These are phyloP conservation scores for Hirtodrosophila alboralis DNA, from an alignment of 2,888 invertebrate species.

Conservation along the genomic window DNA sequence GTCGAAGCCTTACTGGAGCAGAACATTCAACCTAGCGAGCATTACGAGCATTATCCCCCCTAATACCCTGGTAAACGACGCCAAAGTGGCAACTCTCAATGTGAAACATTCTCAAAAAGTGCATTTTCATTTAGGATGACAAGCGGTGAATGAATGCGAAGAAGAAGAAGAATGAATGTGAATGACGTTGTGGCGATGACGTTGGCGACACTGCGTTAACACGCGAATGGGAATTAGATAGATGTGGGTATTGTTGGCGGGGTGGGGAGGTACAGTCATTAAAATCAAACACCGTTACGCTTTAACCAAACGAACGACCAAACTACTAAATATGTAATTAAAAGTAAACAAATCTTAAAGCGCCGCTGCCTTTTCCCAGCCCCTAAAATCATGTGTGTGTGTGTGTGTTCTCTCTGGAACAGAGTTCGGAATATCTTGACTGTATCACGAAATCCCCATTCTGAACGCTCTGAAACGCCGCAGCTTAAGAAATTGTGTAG, in stretches of 20 bases:
- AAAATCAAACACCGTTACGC: constrained; percentile 67
- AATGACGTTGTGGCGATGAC: constrained; percentile 13
- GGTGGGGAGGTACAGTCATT: constrained; percentile 47
- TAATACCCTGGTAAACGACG: constrained; percentile 15
- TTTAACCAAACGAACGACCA: constrained; percentile 55
- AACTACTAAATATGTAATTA: constrained; percentile 62
- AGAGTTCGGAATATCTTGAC: constrained; percentile 35
- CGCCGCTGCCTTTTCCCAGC: constrained; percentile 38
- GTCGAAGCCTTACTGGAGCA: constrained; percentile 65
- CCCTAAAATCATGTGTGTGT: constrained; percentile 10
- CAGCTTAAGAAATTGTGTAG: constrained; percentile 29
- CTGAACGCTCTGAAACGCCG: too few species aligned
- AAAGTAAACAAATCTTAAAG: constrained; percentile 67
- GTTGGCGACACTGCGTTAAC: constrained; percentile 17
- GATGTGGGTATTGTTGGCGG: background rate
- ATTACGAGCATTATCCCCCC: too few species aligned
- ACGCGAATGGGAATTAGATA: constrained; percentile 25
- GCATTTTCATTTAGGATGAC: constrained; percentile 57
- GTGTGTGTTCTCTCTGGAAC: constrained; percentile 33
- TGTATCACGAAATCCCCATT: background rate
- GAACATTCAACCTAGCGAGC: constrained; percentile 44
- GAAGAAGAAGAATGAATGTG: too few species aligned
- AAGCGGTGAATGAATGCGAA: too few species aligned
- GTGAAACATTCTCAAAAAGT: constrained; percentile 24
- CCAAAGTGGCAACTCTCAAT: constrained; percentile 12